phyloP scores from a whole-genome alignment of 2,113 vertebrate species.

The Caretta caretta region DNA sequence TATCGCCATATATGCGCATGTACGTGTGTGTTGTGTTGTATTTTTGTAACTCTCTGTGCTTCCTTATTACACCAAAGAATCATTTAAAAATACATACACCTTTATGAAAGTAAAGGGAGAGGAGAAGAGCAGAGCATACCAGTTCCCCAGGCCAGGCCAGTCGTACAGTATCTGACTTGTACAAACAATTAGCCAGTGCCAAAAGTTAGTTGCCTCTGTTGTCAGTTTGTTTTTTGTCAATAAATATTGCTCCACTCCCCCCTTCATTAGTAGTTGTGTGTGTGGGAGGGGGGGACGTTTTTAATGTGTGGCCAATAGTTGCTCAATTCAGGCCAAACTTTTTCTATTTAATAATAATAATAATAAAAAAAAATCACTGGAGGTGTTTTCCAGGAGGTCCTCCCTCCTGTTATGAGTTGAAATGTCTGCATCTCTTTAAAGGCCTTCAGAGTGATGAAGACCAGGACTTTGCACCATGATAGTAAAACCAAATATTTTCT shows the following conservation, averaged over 20 bases:
- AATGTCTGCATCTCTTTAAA: background rate
- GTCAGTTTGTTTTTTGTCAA: conserved; percentile 31
- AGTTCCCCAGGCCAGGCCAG: background rate
- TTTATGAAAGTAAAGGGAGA: background rate
- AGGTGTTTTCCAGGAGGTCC: background rate
- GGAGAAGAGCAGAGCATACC: background rate
- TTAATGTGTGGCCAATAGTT: conserved; percentile 38
- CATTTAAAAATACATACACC: background rate
- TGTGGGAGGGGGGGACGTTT: background rate
- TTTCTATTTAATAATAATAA: background rate
- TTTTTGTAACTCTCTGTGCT: conserved; percentile 5
- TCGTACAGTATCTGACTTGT: background rate
- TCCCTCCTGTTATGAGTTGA: background rate
- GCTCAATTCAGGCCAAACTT: conserved; percentile 40
- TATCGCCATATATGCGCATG: conserved; percentile 38
- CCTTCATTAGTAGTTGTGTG: background rate
- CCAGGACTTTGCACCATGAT: background rate
- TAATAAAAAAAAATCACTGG: background rate
- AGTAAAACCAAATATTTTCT: conserved; percentile 12
- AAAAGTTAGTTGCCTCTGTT: conserved; percentile 28
- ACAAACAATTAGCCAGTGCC: conserved; percentile 10
- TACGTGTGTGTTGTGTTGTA: background rate
- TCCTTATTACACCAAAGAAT: background rate
- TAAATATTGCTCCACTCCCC: conserved; percentile 33
- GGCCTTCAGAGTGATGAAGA: conserved; percentile 23